A percentile compares a stretch with the other conserved stretches of the same genome.
Evolutionary conservation across 2,888 invertebrate genomes (phyloP).

Genomic region (Resseliella maxima): DNA sequence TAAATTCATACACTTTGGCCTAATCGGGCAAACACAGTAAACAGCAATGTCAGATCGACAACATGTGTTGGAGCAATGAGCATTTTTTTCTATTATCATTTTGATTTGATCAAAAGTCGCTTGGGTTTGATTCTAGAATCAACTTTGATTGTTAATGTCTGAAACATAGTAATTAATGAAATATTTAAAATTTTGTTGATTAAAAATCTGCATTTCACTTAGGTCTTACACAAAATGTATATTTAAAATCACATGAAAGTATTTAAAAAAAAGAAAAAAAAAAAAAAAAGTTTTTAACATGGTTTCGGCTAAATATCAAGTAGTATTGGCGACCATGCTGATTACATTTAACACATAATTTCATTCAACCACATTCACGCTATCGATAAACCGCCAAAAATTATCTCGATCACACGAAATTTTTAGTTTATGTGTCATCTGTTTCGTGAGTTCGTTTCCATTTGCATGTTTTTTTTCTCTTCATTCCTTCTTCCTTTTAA

Average conservation of each 20-base stretch:
- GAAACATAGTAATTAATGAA: not conserved
- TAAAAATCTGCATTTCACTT: no score
- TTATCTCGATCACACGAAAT: conserved; percentile 35
- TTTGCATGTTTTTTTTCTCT: not conserved
- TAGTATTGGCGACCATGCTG: not conserved
- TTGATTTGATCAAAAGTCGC: not conserved
- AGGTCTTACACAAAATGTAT: no score
- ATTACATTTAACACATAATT: conserved; percentile 3
- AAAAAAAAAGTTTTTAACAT: not conserved
- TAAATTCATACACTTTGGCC: not conserved
- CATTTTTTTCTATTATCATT: not conserved
- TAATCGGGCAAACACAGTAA: not conserved
- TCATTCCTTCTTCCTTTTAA: not conserved
- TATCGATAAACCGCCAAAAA: conserved; percentile 47
- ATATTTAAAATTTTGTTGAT: not conserved
- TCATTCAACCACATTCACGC: not conserved
- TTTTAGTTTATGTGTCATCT: conserved; percentile 27
- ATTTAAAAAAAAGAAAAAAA: no score
- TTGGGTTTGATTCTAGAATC: not conserved
- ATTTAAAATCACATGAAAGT: not conserved
- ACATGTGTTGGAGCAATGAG: not conserved
- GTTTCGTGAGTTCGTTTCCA: conserved; percentile 41
- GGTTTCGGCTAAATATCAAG: not conserved
- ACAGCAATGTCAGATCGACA: not conserved
- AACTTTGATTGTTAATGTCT: not conserved